Base-by-base conservation (phyloP, 1,140 invertebrate species). In the Holotrichia oblita region DNA sequence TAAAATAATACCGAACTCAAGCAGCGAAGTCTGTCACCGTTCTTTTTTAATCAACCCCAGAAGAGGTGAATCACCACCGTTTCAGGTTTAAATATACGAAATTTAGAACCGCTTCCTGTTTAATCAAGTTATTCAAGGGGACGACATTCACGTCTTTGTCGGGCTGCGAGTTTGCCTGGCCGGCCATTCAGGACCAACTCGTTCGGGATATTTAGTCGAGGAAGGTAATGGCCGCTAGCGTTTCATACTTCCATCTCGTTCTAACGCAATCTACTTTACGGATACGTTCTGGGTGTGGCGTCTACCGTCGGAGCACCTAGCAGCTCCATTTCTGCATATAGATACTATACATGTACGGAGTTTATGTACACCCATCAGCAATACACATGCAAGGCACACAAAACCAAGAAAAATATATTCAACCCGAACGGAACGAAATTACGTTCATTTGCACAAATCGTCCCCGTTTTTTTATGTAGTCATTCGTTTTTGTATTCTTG, bases 251-350 rank as follows among this genome's bases (percentile, higher is more conserved):
- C 22, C 61, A 22, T 69, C 61, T 69, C 61, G 17, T 69, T 69
- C 22, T 20, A 22, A 6, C 61, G 22, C 61, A 69, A 24, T 69
- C 61, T 69, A 69, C 61, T 69, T 27, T 69, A 69, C 61, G 20
- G 61, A 22, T 34, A 17, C 61, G 22, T 20, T 69, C 61, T 69
- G 61, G 61, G 61, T 69, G 61, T 69, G 61, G 61, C 61, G 61
- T 69, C 61, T 69, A 69, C 61, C 61, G 61, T 69, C 61, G 61
- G 61, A 69, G 22, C 61, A 34, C 27, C 27, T 34, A 34, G 27
- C 61, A 69, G 61, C 61, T 69, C 61, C 61, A 69, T 69, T 69
- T 69, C 61, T 69, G 61, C 61, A 69, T 69, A 69, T 69, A 69
- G 48, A 69, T 69, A 27, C 27, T 55, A 55, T 17, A 55, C 48